A percentile compares a stretch with the other conserved stretches of the same genome.
phyloP scores from a whole-genome alignment of 2,797 vertebrate genomes.

The Syngnathus acus region DNA sequence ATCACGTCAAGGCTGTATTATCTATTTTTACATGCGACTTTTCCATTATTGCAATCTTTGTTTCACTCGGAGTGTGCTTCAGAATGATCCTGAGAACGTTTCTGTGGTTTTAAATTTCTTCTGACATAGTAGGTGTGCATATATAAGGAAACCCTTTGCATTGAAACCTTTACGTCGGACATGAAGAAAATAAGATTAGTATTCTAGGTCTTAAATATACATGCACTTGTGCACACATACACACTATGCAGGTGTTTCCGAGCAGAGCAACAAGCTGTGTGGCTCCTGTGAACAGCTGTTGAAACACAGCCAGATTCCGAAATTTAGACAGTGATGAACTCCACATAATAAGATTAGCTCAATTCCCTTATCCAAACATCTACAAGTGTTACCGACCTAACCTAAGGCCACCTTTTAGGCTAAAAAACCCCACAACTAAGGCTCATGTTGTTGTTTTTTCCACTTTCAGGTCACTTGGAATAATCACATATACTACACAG shows the following conservation, averaged over 20 bases:
- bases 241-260: constrained; percentile 66
- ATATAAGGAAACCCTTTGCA: too few relatives aligned
- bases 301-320: constrained; percentile 53
- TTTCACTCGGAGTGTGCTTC: not conserved
- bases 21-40: constrained; percentile 47
- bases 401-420: constrained; percentile 52
- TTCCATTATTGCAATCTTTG: constrained; percentile 12
- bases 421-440: constrained; percentile 49
- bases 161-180: not conserved
- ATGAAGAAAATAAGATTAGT: not conserved
- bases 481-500: constrained; percentile 36
- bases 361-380: constrained; percentile 59
- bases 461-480: constrained; percentile 41
- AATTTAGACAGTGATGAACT: constrained; percentile 44
- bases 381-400: constrained; percentile 58
- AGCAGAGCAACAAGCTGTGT: constrained; percentile 32
- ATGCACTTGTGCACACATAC: constrained; percentile 10
- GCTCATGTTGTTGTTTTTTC: constrained; percentile 35
- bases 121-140: not conserved
- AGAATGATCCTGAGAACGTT: not conserved
- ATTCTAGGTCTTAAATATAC: constrained; percentile 1
- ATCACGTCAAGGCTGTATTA: constrained; percentile 34
- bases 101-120: not conserved
- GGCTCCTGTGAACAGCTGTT: constrained; percentile 58
- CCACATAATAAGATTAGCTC: constrained; percentile 47